Conservation (phyloP, 2,797 vertebrate genomes). For the Pangasius larnaudii region DNA sequence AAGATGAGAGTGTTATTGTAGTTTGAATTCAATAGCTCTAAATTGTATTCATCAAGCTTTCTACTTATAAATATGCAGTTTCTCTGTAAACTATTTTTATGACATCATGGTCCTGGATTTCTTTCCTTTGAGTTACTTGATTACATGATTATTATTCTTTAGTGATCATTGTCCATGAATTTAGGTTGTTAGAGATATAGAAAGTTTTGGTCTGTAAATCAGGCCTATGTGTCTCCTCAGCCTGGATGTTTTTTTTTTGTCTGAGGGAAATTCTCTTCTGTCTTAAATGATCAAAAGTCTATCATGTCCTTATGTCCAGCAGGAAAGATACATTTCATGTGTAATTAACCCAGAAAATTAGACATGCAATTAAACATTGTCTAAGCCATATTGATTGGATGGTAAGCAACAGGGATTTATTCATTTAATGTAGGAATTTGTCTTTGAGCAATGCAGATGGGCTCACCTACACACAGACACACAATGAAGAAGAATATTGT, state of each 20-base stretch:
- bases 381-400: neutral
- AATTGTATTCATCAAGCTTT: neutral
- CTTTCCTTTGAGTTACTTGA: neutral
- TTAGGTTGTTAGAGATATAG: neutral
- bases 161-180: neutral
- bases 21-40: neutral
- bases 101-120: neutral
- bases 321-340: neutral
- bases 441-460: neutral
- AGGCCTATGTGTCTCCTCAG: neutral
- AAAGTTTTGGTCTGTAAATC: neutral
- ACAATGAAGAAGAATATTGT: neutral
- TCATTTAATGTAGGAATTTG: neutral
- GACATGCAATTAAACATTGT: neutral
- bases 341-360: neutral
- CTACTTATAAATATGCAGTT: neutral
- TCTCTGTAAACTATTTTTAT: neutral
- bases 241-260: neutral
- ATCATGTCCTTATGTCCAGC: neutral
- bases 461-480: neutral
- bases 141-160: neutral
- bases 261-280: neutral
- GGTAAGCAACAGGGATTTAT: neutral
- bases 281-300: neutral
- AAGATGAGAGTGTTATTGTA: neutral